phyloP scores from a whole-genome alignment of 1,140 invertebrate genomes.

The Arion vulgaris region DNA sequence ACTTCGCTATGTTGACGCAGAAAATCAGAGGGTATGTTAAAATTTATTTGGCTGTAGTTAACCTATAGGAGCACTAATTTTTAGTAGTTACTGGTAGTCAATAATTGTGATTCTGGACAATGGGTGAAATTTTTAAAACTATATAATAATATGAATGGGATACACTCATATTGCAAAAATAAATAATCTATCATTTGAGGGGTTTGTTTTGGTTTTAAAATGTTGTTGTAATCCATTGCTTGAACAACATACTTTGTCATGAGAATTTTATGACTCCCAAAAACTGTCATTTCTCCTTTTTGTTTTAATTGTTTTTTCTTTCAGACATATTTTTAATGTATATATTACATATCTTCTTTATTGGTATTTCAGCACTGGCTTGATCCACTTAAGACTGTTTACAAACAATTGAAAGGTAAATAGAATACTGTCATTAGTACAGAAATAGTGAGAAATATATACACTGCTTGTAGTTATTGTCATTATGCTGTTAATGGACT shows the following conservation, averaged over 20 bases:
- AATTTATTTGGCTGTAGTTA: not conserved
- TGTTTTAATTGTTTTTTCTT: too few relatives aligned
- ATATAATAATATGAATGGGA: too few relatives aligned
- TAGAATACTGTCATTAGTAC: conserved; percentile 37
- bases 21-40: conserved; percentile 85
- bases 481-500: too few relatives aligned
- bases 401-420: conserved; percentile 95
- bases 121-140: not conserved
- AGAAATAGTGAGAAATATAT: not conserved
- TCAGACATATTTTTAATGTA: too few relatives aligned
- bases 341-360: not conserved
- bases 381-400: conserved; percentile 91
- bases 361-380: conserved; percentile 89
- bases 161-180: too few relatives aligned
- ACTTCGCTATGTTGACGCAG: conserved; percentile 91
- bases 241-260: too few relatives aligned
- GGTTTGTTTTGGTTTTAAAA: too few relatives aligned
- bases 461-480: too few relatives aligned
- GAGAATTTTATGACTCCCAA: too few relatives aligned
- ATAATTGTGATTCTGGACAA: not conserved
- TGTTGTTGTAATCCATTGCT: too few relatives aligned
- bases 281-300: too few relatives aligned
- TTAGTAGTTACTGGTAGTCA: not conserved
- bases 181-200: too few relatives aligned
- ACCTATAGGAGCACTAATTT: not conserved